Conservation (phyloP, 2,888 invertebrate genomes). For the Athalia cordata region DNA sequence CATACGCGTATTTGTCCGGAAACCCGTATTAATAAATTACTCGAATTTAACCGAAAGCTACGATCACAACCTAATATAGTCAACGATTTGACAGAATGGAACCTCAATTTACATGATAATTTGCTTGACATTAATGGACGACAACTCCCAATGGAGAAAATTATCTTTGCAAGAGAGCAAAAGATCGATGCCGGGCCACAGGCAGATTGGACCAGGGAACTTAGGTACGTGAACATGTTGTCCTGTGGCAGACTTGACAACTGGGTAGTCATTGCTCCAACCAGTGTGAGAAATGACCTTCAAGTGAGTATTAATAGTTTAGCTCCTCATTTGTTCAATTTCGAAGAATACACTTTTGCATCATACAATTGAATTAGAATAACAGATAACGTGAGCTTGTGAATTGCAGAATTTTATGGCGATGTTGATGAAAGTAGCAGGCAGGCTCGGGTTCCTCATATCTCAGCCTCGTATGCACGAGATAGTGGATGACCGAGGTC, state of each 20-base stretch:
- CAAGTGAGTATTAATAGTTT: constrained; percentile 59
- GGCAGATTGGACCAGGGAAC: constrained; percentile 87
- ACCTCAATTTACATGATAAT: constrained; percentile 79
- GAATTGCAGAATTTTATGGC: constrained; percentile 54
- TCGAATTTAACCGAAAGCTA: constrained; percentile 80
- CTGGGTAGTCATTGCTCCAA: constrained; percentile 73
- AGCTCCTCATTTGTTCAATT: neutral
- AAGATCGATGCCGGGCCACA: constrained; percentile 73
- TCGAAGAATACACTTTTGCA: neutral
- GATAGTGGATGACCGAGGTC: constrained; percentile 78
- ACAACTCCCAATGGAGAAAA: constrained; percentile 79
- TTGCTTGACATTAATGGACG: constrained; percentile 82
- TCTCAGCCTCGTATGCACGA: constrained; percentile 71
- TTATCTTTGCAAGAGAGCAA: constrained; percentile 75
- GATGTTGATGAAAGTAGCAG: constrained; percentile 46
- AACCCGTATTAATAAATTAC: constrained; percentile 80
- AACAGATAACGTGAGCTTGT: neutral
- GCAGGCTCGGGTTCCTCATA: constrained; percentile 73
- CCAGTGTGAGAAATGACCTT: constrained; percentile 61
- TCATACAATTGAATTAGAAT: neutral
- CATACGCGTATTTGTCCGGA: constrained; percentile 86
- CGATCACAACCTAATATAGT: constrained; percentile 73
- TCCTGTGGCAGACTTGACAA: constrained; percentile 62
- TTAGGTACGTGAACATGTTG: constrained; percentile 76
- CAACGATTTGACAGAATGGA: constrained; percentile 82